These are phyloP conservation scores for Archips xylosteana DNA, from an alignment of 2,888 invertebrate genomes.

Conservation along the genomic window DNA sequence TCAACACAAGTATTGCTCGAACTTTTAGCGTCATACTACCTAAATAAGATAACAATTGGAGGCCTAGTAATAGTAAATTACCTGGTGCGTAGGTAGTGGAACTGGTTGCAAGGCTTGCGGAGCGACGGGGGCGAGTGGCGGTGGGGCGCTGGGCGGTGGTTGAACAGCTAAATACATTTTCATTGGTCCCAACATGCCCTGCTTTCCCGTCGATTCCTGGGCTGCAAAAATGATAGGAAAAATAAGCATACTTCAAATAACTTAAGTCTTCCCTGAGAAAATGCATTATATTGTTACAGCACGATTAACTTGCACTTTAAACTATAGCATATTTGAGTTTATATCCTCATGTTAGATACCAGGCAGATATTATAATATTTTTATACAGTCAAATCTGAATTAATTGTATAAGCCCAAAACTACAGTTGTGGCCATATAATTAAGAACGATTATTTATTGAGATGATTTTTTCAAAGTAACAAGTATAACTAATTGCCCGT, in stretches of 20 bases:
- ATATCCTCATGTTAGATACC: not conserved
- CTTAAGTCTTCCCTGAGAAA: not conserved
- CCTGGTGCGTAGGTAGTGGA: constrained; percentile 76
- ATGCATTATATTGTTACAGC: not conserved
- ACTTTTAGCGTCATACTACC: not conserved
- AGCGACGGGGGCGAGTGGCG: constrained; percentile 65
- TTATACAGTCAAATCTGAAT: too few relatives aligned
- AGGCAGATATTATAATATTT: not conserved
- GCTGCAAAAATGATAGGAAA: constrained; percentile 79
- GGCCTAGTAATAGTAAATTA: constrained; percentile 79
- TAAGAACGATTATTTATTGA: too few relatives aligned
- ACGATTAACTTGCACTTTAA: not conserved
- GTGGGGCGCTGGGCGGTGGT: constrained; percentile 84
- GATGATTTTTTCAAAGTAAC: too few relatives aligned
- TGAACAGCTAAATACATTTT: constrained; percentile 95
- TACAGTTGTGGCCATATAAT: too few relatives aligned
- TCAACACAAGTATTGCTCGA: not conserved
- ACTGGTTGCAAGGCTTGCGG: constrained; percentile 72
- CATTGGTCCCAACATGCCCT: constrained; percentile 93
- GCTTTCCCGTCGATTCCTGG: constrained; percentile 94
- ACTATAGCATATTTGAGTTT: not conserved
- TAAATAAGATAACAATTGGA: not conserved
- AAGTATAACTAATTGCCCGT: too few relatives aligned
- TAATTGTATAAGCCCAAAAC: not conserved
- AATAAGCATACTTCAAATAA: not conserved